phyloP scores from a whole-genome alignment of 2,797 vertebrate species.

The Chiroxiphia lanceolata region DNA sequence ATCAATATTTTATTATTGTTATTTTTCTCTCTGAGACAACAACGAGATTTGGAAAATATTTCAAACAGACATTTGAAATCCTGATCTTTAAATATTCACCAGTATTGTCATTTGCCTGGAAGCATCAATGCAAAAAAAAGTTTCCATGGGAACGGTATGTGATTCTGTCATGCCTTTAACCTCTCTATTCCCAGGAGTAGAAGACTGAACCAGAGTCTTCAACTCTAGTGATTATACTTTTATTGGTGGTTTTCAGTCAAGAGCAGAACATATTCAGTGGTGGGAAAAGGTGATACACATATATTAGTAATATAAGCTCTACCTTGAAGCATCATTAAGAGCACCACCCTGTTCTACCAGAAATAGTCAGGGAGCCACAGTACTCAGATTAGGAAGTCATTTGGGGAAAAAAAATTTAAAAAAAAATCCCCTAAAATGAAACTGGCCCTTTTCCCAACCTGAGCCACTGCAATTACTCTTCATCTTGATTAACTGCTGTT shows the following conservation, averaged over 20 bases:
- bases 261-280: background rate
- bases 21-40: background rate
- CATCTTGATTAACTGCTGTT: background rate
- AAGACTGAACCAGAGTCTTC: background rate
- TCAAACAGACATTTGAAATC: background rate
- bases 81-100: conserved; percentile 5
- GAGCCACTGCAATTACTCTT: background rate
- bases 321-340: background rate
- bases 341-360: background rate
- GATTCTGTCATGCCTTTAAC: background rate
- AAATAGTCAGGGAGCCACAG: background rate
- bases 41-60: background rate
- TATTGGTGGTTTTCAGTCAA: background rate
- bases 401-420: background rate
- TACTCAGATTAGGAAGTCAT: background rate
- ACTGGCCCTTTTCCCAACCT: background rate
- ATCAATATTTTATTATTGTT: background rate
- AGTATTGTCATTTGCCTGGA: conserved; percentile 8
- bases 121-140: conserved; percentile 17
- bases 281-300: background rate
- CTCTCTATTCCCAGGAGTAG: background rate
- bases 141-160: conserved; percentile 51
- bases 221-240: background rate
- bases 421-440: background rate
- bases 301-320: background rate